Evolutionary conservation across 2,888 invertebrate genomes (phyloP).

Genomic region (Monoplex corrugatus): DNA sequence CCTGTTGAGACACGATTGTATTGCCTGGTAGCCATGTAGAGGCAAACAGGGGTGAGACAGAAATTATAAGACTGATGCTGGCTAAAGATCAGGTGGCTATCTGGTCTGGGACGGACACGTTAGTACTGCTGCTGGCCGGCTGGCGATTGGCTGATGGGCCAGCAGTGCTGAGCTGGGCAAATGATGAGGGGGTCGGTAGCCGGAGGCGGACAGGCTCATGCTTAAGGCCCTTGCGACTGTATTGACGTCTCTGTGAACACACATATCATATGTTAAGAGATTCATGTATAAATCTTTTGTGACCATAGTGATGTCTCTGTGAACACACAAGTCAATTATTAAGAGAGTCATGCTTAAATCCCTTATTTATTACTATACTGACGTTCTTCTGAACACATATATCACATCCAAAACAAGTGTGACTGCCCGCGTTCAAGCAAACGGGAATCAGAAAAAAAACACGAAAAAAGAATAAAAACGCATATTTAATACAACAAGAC

Average conservation of each 20-base stretch:
- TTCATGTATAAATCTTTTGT: too few species aligned
- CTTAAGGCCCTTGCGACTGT: constrained; percentile 51
- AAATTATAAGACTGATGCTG: neutral
- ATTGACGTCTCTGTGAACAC: constrained; percentile 42
- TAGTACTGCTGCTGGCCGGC: neutral
- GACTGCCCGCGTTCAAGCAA: too few species aligned
- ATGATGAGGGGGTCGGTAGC: constrained; percentile 37
- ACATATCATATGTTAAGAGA: too few species aligned
- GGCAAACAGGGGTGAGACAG: neutral
- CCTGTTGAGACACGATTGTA: too few species aligned
- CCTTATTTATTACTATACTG: too few species aligned
- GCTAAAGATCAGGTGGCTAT: neutral
- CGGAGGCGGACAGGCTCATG: constrained; percentile 50
- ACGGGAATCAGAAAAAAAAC: too few species aligned
- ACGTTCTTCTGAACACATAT: too few species aligned
- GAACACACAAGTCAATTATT: neutral
- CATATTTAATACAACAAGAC: too few species aligned
- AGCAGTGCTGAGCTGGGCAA: constrained; percentile 5
- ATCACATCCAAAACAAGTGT: too few species aligned
- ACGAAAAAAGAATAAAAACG: too few species aligned
- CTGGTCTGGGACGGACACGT: constrained; percentile 28
- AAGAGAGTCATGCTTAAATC: too few species aligned
- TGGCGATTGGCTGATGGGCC: neutral
- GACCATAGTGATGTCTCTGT: neutral
- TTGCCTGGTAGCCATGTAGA: too few species aligned